phyloP scores from a whole-genome alignment of 2,888 invertebrate genomes.

The Hypselothyrea guttata region DNA sequence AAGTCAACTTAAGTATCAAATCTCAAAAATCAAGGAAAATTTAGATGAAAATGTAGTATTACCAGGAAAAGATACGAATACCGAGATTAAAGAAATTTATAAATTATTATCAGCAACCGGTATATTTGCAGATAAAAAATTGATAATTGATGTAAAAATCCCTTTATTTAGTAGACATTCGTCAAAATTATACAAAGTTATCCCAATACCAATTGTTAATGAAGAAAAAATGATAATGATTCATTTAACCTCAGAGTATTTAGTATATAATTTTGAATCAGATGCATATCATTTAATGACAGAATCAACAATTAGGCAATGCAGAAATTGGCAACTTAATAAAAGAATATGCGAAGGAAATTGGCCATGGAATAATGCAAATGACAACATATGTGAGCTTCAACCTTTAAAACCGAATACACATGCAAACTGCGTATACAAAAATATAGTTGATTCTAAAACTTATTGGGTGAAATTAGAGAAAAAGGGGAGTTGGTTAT shows the following conservation, averaged over 20 bases:
- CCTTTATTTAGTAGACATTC: neutral
- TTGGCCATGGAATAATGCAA: constrained; percentile 8
- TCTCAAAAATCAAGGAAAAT: constrained; percentile 6
- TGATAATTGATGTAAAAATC: neutral
- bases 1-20: constrained; percentile 6
- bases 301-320: constrained; percentile 8
- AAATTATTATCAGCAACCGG: constrained; percentile 5
- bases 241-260: neutral
- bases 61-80: constrained; percentile 3
- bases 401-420: constrained; percentile 6
- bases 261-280: constrained; percentile 13
- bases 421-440: neutral
- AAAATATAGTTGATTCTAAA: neutral
- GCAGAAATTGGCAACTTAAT: constrained; percentile 10
- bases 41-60: constrained; percentile 7
- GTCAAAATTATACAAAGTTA: neutral
- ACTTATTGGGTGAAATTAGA: neutral
- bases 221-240: neutral
- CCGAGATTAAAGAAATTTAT: constrained; percentile 5
- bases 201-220: neutral
- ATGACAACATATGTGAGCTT: constrained; percentile 7
- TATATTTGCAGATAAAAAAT: neutral
- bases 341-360: constrained; percentile 6
- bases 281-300: constrained; percentile 11
- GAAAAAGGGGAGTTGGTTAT: neutral